phyloP scores from a whole-genome alignment of 2,797 vertebrate genomes.

The Cynodonichthys magdalenae region DNA sequence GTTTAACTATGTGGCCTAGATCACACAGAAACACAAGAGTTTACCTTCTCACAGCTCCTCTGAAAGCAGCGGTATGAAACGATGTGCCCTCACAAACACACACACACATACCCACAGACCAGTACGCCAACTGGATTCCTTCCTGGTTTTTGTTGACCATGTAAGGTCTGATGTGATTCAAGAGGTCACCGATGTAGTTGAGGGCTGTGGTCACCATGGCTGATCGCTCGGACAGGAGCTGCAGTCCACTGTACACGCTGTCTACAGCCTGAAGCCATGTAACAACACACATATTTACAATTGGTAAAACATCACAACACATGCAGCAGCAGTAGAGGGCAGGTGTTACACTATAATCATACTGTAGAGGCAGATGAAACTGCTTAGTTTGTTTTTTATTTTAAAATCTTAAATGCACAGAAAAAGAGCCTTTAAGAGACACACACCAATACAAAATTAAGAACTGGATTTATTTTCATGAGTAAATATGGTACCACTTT shows the following conservation, averaged over 20 bases:
- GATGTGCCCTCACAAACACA: not conserved
- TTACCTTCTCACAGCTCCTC: not conserved
- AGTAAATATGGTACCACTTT: too few species aligned
- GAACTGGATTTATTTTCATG: too few species aligned
- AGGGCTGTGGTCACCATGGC: slow-evolving; percentile 88
- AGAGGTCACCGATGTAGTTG: slow-evolving; percentile 91
- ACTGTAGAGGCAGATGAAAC: too few species aligned
- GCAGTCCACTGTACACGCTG: slow-evolving; percentile 83
- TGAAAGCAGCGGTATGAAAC: not conserved
- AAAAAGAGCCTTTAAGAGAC: not conserved
- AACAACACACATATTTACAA: slow-evolving; percentile 8
- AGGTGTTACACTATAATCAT: too few species aligned
- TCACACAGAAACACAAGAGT: slow-evolving; percentile 17
- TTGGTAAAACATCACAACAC: not conserved
- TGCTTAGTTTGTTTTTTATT: too few species aligned
- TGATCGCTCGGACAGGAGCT: slow-evolving; percentile 87
- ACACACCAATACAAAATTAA: not conserved
- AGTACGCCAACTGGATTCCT: slow-evolving; percentile 89
- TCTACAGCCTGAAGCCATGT: slow-evolving; percentile 85
- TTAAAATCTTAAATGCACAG: too few species aligned
- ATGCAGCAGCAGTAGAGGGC: too few species aligned
- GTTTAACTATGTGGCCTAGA: slow-evolving; percentile 91
- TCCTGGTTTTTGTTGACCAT: slow-evolving; percentile 88
- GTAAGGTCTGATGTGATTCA: slow-evolving; percentile 94
- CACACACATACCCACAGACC: slow-evolving; percentile 85